Conservation (phyloP, 2,113 vertebrate species). For the Etia nguti region DNA sequence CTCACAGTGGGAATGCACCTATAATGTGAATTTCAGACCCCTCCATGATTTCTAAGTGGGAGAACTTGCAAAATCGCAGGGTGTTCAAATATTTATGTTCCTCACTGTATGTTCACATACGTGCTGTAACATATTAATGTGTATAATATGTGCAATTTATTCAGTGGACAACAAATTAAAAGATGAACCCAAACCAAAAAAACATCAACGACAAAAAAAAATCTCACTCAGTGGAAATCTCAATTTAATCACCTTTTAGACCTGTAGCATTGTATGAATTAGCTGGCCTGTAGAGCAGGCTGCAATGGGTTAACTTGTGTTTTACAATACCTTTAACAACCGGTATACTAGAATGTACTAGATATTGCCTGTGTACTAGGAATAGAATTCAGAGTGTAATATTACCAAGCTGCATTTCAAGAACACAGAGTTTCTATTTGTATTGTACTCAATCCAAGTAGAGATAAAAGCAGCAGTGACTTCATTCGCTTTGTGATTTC, state of each 20-base stretch:
- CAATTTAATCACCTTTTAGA: not conserved
- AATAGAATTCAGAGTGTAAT: slow-evolving; percentile 54
- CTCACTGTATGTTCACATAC: not conserved
- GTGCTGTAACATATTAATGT: not conserved
- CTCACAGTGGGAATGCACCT: too few relatives aligned
- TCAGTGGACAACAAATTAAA: not conserved
- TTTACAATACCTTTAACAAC: slow-evolving; percentile 55
- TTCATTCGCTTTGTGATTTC: slow-evolving; percentile 47
- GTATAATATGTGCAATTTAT: not conserved
- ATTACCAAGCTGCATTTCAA: slow-evolving; percentile 36
- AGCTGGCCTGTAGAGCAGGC: slow-evolving; percentile 77
- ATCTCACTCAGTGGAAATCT: slow-evolving; percentile 22
- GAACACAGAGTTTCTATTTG: slow-evolving; percentile 49
- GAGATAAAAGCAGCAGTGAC: slow-evolving; percentile 58
- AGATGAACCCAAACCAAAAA: slow-evolving; percentile 37
- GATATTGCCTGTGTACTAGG: slow-evolving; percentile 64
- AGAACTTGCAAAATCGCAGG: too few relatives aligned
- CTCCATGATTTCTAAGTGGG: too few relatives aligned
- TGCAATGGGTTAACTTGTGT: slow-evolving; percentile 56
- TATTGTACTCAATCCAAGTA: slow-evolving; percentile 61
- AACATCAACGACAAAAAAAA: not conserved
- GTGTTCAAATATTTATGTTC: too few relatives aligned
- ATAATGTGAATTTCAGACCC: too few relatives aligned
- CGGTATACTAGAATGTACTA: slow-evolving; percentile 68
- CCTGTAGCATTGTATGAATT: slow-evolving; percentile 33